These are phyloP conservation scores for Dasypus novemcinctus DNA, from an alignment of 2,113 vertebrate species.

Conservation along the genomic window DNA sequence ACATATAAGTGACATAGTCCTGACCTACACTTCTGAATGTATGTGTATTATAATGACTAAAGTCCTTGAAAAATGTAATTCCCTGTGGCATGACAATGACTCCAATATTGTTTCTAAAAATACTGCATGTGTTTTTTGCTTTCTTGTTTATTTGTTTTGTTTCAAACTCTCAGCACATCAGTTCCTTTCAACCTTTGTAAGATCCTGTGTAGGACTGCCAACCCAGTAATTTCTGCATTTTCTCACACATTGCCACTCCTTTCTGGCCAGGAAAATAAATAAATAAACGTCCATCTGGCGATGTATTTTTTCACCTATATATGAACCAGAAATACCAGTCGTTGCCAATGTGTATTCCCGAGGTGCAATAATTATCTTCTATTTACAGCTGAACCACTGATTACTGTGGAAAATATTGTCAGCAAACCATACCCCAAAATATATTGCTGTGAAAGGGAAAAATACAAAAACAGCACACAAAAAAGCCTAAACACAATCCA, in stretches of 20 bases:
- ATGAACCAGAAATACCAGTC: slow-evolving; percentile 43
- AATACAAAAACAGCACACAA: background rate
- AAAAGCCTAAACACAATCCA: slow-evolving; percentile 22
- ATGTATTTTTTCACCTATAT: slow-evolving; percentile 55
- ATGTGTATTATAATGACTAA: background rate
- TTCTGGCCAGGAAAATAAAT: slow-evolving; percentile 47
- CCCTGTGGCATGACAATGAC: background rate
- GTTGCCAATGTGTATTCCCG: slow-evolving; percentile 36
- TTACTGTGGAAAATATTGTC: slow-evolving; percentile 55
- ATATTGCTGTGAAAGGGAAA: background rate
- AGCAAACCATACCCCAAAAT: slow-evolving; percentile 39
- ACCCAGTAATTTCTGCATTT: slow-evolving; percentile 24
- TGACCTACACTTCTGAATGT: background rate
- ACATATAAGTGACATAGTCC: background rate
- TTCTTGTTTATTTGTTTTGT: too few relatives aligned
- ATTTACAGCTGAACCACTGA: slow-evolving; percentile 60
- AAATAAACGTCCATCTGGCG: slow-evolving; percentile 20
- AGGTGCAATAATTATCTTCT: slow-evolving; percentile 61
- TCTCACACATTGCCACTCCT: slow-evolving; percentile 42
- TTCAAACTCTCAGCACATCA: background rate
- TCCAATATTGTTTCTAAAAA: slow-evolving; percentile 20
- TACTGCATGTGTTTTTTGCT: background rate
- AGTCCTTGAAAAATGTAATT: background rate
- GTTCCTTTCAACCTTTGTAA: background rate
- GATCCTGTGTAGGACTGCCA: background rate